Conservation (phyloP, 2,888 invertebrate species). For the Caenorhabditis doughertyi region DNA sequence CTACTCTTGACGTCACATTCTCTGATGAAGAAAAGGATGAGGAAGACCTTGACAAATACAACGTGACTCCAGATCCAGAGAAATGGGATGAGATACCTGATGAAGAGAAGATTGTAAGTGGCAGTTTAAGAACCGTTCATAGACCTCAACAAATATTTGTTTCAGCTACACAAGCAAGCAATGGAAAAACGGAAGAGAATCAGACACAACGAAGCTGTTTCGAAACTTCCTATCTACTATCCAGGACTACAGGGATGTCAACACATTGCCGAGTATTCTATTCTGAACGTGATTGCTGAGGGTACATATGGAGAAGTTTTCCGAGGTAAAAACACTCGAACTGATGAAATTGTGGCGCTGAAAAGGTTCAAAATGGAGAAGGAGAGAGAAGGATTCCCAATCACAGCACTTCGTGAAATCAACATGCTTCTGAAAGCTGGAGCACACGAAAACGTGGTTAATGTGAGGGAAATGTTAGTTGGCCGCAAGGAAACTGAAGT, state of each 20-base stretch:
- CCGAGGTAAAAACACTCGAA: slow-evolving; percentile 12
- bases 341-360: slow-evolving; percentile 95
- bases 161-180: background rate
- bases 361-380: slow-evolving; percentile 99
- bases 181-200: background rate
- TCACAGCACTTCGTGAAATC: slow-evolving; percentile 97
- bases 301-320: slow-evolving; percentile 42
- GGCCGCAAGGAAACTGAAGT: slow-evolving; percentile 6
- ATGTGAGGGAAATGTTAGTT: slow-evolving; percentile 86
- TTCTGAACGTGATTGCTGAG: slow-evolving; percentile 29
- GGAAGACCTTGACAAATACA: background rate
- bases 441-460: slow-evolving; percentile 96
- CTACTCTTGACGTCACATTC: background rate
- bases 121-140: no score
- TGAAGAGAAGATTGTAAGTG: slow-evolving; percentile 5
- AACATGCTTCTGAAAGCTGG: slow-evolving; percentile 94
- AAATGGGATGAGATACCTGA: background rate
- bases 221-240: slow-evolving; percentile 29
- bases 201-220: background rate
- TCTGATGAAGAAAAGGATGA: slow-evolving; percentile 11
- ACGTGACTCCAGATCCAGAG: slow-evolving; percentile 2
- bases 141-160: background rate
- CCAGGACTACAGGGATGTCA: slow-evolving; percentile 28
- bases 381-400: slow-evolving; percentile 99
- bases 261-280: slow-evolving; percentile 23